phyloP scores from a whole-genome alignment of 1,140 invertebrate genomes.

The Drosophila bocqueti region DNA sequence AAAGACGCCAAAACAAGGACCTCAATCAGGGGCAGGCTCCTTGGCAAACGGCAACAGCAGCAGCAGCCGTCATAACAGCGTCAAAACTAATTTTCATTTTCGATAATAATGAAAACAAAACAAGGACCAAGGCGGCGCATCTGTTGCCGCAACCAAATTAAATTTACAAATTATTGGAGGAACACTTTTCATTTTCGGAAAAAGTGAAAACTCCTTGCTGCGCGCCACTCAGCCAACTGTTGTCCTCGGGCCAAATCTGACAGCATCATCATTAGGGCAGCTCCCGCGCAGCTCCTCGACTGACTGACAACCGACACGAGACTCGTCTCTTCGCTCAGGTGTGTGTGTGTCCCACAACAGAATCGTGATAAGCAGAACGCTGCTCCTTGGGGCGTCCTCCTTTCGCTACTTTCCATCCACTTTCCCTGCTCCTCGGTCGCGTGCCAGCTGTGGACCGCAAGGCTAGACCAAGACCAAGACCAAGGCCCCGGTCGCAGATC shows the following conservation, averaged over 20 bases:
- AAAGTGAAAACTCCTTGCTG: constrained; percentile 62
- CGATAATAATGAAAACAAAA: constrained; percentile 45
- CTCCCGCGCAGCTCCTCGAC: constrained; percentile 27
- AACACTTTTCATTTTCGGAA: constrained; percentile 75
- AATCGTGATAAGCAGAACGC: constrained; percentile 59
- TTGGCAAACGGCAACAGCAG: constrained; percentile 17
- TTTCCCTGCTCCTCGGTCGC: constrained; percentile 46
- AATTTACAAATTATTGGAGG: constrained; percentile 66
- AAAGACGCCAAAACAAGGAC: constrained; percentile 38
- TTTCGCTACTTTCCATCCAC: constrained; percentile 60
- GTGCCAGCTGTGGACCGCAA: constrained; percentile 69
- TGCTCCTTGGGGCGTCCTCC: constrained; percentile 72
- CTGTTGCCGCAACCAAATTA: constrained; percentile 74
- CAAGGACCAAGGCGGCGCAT: constrained; percentile 41
- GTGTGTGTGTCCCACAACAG: constrained; percentile 39
- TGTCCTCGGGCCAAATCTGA: constrained; percentile 67
- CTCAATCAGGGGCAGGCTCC: constrained; percentile 64
- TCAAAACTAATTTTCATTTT: constrained; percentile 82
- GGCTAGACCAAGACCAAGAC: constrained; percentile 25
- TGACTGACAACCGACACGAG: constrained; percentile 74
- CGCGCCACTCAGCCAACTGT: constrained; percentile 65
- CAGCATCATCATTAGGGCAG: constrained; percentile 73
- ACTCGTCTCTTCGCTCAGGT: constrained; percentile 6
- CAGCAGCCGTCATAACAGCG: constrained; percentile 73
- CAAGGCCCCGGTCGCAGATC: not conserved